Evolutionary conservation across 2,113 vertebrate genomes (phyloP).

Genomic region (Callospermophilus lateralis): DNA sequence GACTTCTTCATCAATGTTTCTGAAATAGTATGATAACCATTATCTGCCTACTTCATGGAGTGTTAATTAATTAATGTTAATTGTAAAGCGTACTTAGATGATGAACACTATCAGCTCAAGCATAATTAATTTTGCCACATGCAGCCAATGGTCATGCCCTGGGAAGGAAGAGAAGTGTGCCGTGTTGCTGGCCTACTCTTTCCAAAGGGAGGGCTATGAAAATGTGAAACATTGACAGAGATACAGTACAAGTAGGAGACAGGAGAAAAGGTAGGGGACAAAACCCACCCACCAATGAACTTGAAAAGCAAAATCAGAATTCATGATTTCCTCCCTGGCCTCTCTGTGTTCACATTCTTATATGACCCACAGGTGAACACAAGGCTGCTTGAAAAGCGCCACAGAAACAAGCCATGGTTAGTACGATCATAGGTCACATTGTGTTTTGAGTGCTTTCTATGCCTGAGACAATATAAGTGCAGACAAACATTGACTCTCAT

Average conservation of each 20-base stretch:
- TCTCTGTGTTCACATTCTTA: not conserved
- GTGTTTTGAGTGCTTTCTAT: not conserved
- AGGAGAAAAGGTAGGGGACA: not conserved
- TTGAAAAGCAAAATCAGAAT: slow-evolving; percentile 16
- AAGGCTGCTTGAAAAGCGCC: not conserved
- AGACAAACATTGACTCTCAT: not conserved
- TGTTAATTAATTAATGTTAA: slow-evolving; percentile 65
- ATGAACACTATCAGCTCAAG: slow-evolving; percentile 39
- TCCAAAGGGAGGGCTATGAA: not conserved
- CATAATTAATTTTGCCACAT: slow-evolving; percentile 56
- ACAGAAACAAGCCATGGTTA: not conserved
- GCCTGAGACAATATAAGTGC: not conserved
- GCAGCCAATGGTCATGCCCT: slow-evolving; percentile 40
- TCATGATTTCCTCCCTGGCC: not conserved
- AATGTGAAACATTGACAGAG: not conserved
- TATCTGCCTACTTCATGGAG: slow-evolving; percentile 40
- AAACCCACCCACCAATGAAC: not conserved
- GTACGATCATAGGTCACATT: not conserved
- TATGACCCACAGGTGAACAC: not conserved
- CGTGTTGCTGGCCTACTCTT: not conserved
- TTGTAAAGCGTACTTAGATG: slow-evolving; percentile 27
- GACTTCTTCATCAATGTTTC: slow-evolving; percentile 48
- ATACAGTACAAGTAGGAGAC: not conserved
- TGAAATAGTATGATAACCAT: slow-evolving; percentile 29
- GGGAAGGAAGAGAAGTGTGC: not conserved